Base-by-base conservation (phyloP, 2,888 invertebrate species). In the Aporophyla lueneburgensis region DNA sequence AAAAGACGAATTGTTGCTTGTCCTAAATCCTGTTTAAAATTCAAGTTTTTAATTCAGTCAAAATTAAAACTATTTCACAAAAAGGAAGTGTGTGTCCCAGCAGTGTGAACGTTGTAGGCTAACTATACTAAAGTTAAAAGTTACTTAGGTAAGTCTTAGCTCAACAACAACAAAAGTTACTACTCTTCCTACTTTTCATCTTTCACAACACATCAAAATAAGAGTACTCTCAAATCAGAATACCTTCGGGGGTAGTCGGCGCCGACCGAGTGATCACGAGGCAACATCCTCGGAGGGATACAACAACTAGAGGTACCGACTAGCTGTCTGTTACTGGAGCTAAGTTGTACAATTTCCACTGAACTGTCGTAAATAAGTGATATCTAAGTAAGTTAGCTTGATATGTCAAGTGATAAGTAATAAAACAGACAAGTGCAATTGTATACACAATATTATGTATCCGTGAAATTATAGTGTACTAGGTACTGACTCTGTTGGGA, bases 171-270 rank as follows among this genome's bases (percentile, higher is more conserved):
- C 2, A n/a, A 21, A 49, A 51, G 3, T 14, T 9, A 51, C 16
- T 33, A 40, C 14, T 14, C 54, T 43, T 27, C n/a, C 79, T n/a
- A 40, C 68, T 19, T 63, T 78, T 40, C 14, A 63, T 79, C n/a
- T 27, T 27, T 62, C 12, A 21, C 43, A 53, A 59, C 62, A 59
- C 73, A 49, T 71, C 24, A 66, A 73, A 80, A 84, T 81, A 74
- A 84, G 40, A 84, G 33, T 69, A 51, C 61, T 80, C n/a, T 81
- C 53, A 53, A 81, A 81, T 81, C 74, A 84, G 24, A 61, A 53
- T 5, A 10, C 68, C 71, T 43, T 51, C n/a, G 77, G 68, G 71
- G 54, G 19, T 10, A 9, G 33, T 61, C 68, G 58, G 68, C 53
- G 16, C 9, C 51, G 71, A 66, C 69, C 76, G 68, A 76, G 62